A percentile compares a stretch with the other conserved stretches of the same genome.
Evolutionary conservation across 1,140 invertebrate species (phyloP).

Genomic region (Aphelinus atriplicis): DNA sequence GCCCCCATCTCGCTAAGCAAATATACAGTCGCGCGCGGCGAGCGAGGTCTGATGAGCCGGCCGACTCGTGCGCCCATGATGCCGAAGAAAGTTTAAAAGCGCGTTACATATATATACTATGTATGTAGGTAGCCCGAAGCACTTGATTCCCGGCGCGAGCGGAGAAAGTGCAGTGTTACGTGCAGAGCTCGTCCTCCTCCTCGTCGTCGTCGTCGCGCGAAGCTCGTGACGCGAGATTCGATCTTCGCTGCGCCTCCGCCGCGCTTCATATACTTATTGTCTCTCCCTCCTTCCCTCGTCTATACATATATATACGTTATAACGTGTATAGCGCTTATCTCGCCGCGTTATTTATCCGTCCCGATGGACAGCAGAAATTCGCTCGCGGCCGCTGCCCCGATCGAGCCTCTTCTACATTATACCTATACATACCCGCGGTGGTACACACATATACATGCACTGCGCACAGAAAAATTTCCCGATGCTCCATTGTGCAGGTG

Average conservation of each 20-base stretch:
- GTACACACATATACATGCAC: no score
- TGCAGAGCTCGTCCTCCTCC: constrained; percentile 24
- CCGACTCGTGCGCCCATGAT: background rate
- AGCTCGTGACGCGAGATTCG: constrained; percentile 34
- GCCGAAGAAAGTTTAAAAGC: constrained; percentile 27
- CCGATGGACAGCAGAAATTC: background rate
- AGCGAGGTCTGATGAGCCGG: background rate
- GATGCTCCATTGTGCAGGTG: no score
- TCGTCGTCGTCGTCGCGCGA: constrained; percentile 19
- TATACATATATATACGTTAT: background rate
- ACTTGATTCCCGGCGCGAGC: background rate
- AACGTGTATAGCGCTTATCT: constrained; percentile 1
- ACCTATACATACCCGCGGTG: no score
- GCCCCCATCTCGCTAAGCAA: background rate
- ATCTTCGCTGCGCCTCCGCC: background rate
- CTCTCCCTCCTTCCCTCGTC: no score
- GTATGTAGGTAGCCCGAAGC: background rate
- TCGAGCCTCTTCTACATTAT: no score
- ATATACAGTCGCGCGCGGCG: background rate
- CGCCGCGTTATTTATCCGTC: constrained; percentile 17
- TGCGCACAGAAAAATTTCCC: no score
- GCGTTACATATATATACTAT: no score
- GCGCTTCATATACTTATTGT: no score
- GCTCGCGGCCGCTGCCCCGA: background rate
- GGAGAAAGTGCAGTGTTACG: constrained; percentile 37